phyloP scores from a whole-genome alignment of 2,797 vertebrate genomes.

The Gallirallus australis region DNA sequence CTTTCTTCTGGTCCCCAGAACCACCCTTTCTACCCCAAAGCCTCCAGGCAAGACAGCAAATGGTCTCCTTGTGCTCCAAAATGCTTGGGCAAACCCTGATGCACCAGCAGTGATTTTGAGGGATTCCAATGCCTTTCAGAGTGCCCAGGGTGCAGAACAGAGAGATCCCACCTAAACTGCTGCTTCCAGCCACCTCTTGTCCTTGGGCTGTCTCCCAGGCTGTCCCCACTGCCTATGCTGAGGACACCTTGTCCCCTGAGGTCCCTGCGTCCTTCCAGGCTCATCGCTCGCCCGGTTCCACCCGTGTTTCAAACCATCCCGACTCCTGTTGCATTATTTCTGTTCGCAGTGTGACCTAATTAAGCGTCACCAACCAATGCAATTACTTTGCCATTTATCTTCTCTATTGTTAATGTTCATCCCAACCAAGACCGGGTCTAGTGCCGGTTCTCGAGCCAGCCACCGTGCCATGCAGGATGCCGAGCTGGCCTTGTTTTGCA shows the following conservation, averaged over 20 bases:
- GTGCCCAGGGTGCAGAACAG: accelerated
- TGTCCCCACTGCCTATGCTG: background rate
- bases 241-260: background rate
- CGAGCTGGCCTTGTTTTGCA: accelerated
- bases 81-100: background rate
- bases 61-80: background rate
- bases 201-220: background rate
- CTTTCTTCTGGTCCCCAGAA: background rate
- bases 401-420: background rate
- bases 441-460: background rate
- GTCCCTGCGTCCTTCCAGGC: background rate
- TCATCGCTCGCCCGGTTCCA: accelerated
- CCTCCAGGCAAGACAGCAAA: background rate
- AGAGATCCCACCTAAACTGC: background rate
- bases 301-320: background rate
- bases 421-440: background rate
- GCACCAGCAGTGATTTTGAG: accelerated
- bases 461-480: accelerated
- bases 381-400: constrained; percentile 41
- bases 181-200: background rate
- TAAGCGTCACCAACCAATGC: constrained; percentile 35
- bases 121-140: background rate
- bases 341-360: background rate
- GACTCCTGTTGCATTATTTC: background rate
- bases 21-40: background rate